phyloP scores from a whole-genome alignment of 2,113 vertebrate species.

The Phylloscopus trochiloides region DNA sequence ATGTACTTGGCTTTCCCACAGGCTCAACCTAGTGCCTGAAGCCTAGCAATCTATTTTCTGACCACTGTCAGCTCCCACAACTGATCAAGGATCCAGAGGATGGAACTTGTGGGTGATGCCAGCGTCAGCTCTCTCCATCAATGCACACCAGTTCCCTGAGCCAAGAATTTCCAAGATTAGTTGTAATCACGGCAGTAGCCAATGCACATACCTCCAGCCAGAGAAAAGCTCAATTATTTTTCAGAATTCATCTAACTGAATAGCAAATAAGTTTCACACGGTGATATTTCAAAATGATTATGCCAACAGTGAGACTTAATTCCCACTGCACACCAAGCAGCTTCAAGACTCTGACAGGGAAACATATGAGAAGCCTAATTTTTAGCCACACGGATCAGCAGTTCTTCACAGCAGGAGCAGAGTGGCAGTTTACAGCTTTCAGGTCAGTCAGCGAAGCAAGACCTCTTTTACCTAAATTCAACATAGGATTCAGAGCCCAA shows the following conservation, averaged over 20 bases:
- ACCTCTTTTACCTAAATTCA: neutral
- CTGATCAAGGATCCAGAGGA: neutral
- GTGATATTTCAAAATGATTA: neutral
- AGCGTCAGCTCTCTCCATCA: neutral
- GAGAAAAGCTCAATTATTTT: neutral
- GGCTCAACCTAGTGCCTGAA: no score
- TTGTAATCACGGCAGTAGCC: neutral
- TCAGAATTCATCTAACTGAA: neutral
- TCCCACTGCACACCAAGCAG: neutral
- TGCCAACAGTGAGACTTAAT: neutral
- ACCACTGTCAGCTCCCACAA: no score
- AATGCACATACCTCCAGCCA: neutral
- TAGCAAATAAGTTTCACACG: neutral
- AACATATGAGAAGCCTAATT: neutral
- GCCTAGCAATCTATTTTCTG: no score
- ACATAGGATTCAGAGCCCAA: neutral
- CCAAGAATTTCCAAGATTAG: neutral
- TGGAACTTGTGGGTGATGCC: neutral
- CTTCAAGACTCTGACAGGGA: neutral
- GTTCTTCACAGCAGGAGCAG: neutral
- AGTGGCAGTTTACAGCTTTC: neutral
- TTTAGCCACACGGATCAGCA: neutral
- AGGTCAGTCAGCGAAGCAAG: neutral
- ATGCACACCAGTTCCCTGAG: accelerated
- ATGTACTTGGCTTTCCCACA: no score